Percentiles rank a stretch among this genome's conserved stretches.
Evolutionary conservation across 2,797 vertebrate genomes (phyloP).

Genomic region (Scolopax bukidnonensis): DNA sequence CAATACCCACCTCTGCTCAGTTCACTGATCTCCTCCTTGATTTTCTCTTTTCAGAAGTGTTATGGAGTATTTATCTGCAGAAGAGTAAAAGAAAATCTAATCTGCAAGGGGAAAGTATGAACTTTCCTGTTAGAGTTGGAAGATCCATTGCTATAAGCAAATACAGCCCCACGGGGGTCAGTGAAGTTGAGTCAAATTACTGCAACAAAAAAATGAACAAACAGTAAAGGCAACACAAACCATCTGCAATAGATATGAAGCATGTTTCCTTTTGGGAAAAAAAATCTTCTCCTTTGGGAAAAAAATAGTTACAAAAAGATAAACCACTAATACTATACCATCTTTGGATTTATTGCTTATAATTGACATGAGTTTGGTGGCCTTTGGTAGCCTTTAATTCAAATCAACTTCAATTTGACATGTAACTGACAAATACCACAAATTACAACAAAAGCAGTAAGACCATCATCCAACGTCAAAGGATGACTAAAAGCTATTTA

Average conservation of each 20-base stretch:
- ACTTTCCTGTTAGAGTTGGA: not conserved
- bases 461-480: not conserved
- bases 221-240: not conserved
- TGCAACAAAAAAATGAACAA: not conserved
- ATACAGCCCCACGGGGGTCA: not conserved
- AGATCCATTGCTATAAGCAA: not conserved
- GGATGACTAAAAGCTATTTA: constrained; percentile 9
- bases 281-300: not conserved
- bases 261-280: not conserved
- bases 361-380: not conserved
- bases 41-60: not conserved
- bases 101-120: not conserved
- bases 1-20: not conserved
- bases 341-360: constrained; percentile 11
- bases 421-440: not conserved
- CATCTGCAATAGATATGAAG: not conserved
- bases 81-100: not conserved
- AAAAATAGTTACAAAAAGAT: not conserved
- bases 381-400: not conserved
- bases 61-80: not conserved
- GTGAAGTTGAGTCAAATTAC: not conserved
- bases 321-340: not conserved
- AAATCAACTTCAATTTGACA: not conserved
- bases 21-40: not conserved
- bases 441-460: not conserved